These are phyloP conservation scores for Tapirus indicus DNA, from an alignment of 2,797 vertebrate species.

Conservation along the genomic window DNA sequence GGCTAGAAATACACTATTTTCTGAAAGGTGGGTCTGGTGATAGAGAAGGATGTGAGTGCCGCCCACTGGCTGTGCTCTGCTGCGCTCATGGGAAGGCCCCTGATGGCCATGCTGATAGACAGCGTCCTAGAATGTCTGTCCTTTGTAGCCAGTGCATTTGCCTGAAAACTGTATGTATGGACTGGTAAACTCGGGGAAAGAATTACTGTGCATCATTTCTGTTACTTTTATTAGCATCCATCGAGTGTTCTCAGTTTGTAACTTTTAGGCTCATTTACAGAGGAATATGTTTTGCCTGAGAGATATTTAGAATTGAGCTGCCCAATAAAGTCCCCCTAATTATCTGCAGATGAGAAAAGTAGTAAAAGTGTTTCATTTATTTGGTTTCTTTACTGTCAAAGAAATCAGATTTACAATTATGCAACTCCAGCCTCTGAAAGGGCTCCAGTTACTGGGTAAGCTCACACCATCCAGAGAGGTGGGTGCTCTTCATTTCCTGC, in stretches of 20 bases:
- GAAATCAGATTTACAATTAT: background rate
- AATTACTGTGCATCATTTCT: rapidly evolving
- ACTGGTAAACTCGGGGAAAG: background rate
- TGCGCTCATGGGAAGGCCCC: background rate
- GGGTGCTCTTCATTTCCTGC: rapidly evolving
- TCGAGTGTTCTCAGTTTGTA: no score
- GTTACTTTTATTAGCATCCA: rapidly evolving
- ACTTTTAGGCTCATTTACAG: background rate
- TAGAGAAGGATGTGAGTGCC: background rate
- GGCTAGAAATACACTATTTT: background rate
- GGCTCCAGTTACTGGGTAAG: rapidly evolving
- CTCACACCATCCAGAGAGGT: rapidly evolving
- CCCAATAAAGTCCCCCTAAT: background rate
- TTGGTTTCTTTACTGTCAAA: background rate
- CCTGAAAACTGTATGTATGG: background rate
- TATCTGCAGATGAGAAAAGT: background rate
- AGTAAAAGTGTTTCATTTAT: no score
- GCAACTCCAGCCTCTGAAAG: no score
- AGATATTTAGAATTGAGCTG: background rate
- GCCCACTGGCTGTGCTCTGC: rapidly evolving
- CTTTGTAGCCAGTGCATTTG: background rate
- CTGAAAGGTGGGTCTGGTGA: background rate
- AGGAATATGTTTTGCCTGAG: background rate
- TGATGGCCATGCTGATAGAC: background rate
- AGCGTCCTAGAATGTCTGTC: background rate